Percentiles rank a stretch among this genome's conserved stretches.
These are phyloP conservation scores for Heterocephalus glaber DNA, from an alignment of 2,113 vertebrate genomes.

Conservation along the genomic window DNA sequence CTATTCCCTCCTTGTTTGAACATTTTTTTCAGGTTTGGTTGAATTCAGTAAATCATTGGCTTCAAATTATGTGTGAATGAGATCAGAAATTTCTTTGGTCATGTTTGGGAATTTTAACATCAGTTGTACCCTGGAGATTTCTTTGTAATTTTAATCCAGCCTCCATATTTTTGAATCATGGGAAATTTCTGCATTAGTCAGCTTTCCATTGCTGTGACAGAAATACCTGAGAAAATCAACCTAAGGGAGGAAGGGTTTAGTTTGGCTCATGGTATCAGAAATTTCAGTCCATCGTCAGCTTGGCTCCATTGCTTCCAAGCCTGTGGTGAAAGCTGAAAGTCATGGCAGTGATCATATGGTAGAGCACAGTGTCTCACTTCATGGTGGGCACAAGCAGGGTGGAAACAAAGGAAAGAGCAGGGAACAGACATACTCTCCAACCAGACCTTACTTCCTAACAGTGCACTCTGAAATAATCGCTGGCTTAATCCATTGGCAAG, in stretches of 20 bases:
- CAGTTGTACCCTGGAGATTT: neutral
- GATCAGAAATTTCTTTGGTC: neutral
- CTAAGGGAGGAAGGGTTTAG: neutral
- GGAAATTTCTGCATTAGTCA: neutral
- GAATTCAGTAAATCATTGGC: neutral
- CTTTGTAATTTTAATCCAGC: neutral
- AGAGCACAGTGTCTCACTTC: neutral
- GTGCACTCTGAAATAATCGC: neutral
- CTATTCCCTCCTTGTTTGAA: neutral
- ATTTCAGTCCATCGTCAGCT: neutral
- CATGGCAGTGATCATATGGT: neutral
- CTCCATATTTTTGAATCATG: constrained; percentile 21
- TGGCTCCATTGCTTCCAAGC: neutral
- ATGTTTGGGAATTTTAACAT: neutral
- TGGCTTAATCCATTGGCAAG: neutral
- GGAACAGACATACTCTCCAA: neutral
- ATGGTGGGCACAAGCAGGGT: neutral
- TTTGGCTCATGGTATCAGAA: neutral
- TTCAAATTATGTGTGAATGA: constrained; percentile 13
- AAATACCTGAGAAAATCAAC: neutral
- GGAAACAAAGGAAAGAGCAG: neutral
- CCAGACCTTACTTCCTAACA: neutral
- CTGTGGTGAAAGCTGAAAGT: neutral
- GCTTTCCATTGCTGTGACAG: neutral
- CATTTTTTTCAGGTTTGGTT: neutral